Evolutionary conservation across 2,797 vertebrate species (phyloP).

Genomic region (Halcyon badia): DNA sequence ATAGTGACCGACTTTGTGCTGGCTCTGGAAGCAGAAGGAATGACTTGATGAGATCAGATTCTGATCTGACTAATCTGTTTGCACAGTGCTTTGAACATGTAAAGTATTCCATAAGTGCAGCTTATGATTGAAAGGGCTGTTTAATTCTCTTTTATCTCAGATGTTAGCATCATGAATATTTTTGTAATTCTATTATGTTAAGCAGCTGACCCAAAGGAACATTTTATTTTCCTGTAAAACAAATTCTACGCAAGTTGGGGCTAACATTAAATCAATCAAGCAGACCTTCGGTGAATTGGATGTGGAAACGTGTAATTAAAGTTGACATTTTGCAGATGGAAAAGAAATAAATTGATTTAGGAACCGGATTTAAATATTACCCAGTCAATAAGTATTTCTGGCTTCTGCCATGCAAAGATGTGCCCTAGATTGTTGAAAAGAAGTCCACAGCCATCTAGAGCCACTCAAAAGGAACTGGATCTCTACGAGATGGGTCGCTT

Average conservation of each 20-base stretch:
- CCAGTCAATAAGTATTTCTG: background rate
- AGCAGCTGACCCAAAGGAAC: slow-evolving; percentile 24
- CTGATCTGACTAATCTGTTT: slow-evolving; percentile 31
- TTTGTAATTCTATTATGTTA: background rate
- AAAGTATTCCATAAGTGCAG: slow-evolving; percentile 40
- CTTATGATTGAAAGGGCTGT: slow-evolving; percentile 11
- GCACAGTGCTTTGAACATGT: slow-evolving; percentile 2
- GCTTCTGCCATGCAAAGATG: background rate
- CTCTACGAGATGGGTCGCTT: background rate
- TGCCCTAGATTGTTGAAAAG: background rate
- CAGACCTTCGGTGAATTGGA: background rate
- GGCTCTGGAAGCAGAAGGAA: background rate
- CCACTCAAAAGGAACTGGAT: background rate
- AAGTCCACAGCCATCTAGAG: background rate
- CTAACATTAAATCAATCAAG: background rate
- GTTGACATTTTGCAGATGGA: slow-evolving; percentile 11
- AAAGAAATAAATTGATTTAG: background rate
- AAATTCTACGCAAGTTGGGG: background rate
- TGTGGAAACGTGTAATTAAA: background rate
- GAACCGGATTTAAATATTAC: background rate
- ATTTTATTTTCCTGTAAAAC: background rate
- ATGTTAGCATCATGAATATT: background rate
- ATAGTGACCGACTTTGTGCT: background rate
- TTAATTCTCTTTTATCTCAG: slow-evolving; percentile 33
- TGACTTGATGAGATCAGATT: slow-evolving; percentile 5